Evolutionary conservation across 2,888 invertebrate species (phyloP), one percentile per base, ranked within the genome.

Genomic region (Dasysyrphus albostriatus): DNA sequence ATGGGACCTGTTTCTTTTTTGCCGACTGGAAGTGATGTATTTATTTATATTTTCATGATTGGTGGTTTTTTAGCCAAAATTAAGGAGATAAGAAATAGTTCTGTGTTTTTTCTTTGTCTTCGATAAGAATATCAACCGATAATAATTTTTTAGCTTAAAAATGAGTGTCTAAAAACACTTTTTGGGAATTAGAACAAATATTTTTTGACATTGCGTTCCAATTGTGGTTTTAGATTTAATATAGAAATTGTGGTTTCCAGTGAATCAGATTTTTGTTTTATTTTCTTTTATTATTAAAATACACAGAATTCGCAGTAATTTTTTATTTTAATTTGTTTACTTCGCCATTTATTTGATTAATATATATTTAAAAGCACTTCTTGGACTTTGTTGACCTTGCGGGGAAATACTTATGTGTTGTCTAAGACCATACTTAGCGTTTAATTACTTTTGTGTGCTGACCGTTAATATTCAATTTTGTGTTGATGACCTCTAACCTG

Each of bases 1-100:
- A 37, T 67, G 3, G 8, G 67, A 19, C 67, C 67, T 19, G 67
- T 67, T 67, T n/a, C n/a, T n/a, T 14, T 47, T 14, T 54, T 54
- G 7, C 29, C 6, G n/a, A 54, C 8, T 29, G 10, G 9, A 54
- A 4, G 7, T 8, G 7, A 29, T 29, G 2, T 54, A n/a, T 29
- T 32, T 29, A 24, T 54, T 24, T 12, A 19, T 49, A 8, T 47
- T 9, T 16, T 3, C 9, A 9, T 47, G 4, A 47, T 9, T 47
- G 7, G n/a, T 16, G 16, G 3, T 3, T 24, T 24, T 32, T 32
- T 32, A 32, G 7, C 32, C 5, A 5, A 6, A 3, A 32, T 32
- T 47, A n/a, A 10, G 9, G 10, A 49, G 19, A 6, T 32, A 32
- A 7, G 3, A 24, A 24, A 24, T 24, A 24, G 1, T 24, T 24